Base-by-base conservation (phyloP, 2,797 vertebrate species). In the Centropyge bicolor region DNA sequence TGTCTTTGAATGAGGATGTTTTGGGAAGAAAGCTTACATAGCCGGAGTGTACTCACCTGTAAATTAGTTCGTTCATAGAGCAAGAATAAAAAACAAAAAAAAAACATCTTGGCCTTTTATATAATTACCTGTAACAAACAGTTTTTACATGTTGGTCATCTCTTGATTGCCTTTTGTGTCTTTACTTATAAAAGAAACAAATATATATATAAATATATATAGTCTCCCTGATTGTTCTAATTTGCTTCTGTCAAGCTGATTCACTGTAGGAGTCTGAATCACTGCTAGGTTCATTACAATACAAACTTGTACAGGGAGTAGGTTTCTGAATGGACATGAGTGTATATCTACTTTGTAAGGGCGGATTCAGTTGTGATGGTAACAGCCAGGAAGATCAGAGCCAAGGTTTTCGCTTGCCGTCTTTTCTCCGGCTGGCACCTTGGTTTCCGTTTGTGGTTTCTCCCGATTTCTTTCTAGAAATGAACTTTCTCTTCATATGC, bases 81-180 rank as follows among this genome's bases (percentile, higher is more conserved):
- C 90, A 94, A 94, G 91, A 93, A 94, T 92, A 87, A 92, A 55
- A 83, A 86, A 73, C 82, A 82, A 71, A 89, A 89, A 84, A 85
- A 85, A 74, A 91, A 92, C 88, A 93, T 93, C 88, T 94, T 93
- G 91, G 94, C 93, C 94, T 95, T 96, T 96, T 95, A 94, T 95
- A 95, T 94, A 94, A 94, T 95, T 93, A 95, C 92, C 90, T 94
- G 94, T 95, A 94, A 94, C 90, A 92, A 92, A 93, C 94, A 79
- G 92, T 95, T 96, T 95, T 95, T 95, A 95, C 95, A 95, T 95
- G 94, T 95, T 84, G 90, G 91, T 95, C 94, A 95, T 95, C 93
- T 94, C 90, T 93, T 90, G 88, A 95, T 95, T 94, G 93, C 94
- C 94, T 96, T 96, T 95, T 95, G 92, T 95, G 95, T 96, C 93